These are phyloP conservation scores for Theristus sp. DNA, from an alignment of 2,888 invertebrate genomes.

Conservation along the genomic window DNA sequence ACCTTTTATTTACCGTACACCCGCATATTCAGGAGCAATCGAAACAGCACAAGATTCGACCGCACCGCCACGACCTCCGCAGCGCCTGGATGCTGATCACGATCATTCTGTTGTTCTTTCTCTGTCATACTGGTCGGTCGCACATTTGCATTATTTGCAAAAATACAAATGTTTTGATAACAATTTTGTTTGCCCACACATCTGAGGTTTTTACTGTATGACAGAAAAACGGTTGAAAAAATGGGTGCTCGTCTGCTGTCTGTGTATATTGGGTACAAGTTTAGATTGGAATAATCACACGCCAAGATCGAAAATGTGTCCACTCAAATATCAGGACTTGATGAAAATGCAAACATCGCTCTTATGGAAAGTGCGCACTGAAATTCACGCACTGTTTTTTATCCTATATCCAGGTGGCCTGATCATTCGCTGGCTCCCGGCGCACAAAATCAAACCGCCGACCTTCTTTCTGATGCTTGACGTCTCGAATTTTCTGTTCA, in stretches of 20 bases:
- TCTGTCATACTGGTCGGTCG: constrained; percentile 22
- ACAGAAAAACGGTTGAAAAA: too few relatives aligned
- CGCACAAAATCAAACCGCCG: not conserved
- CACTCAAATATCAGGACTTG: not conserved
- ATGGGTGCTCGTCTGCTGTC: too few relatives aligned
- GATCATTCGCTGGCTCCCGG: constrained; percentile 16
- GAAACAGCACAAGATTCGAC: too few relatives aligned
- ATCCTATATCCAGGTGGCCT: constrained; percentile 16
- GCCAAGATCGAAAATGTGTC: not conserved
- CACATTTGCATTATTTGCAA: not conserved
- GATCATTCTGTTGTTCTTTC: constrained; percentile 22
- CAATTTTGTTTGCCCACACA: not conserved
- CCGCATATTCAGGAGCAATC: too few relatives aligned
- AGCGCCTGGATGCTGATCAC: constrained; percentile 23
- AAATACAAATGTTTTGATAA: not conserved
- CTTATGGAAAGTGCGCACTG: not conserved
- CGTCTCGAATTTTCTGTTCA: constrained; percentile 24
- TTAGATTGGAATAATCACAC: too few relatives aligned
- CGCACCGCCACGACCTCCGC: constrained; percentile 11
- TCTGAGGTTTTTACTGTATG: not conserved
- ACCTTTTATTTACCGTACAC: too few relatives aligned
- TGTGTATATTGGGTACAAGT: too few relatives aligned
- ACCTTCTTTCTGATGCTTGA: constrained; percentile 9
- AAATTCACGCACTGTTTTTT: constrained; percentile 1
- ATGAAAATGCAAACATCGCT: not conserved